Conservation (phyloP, 1,140 invertebrate genomes). For the Antheraea pernyi region DNA sequence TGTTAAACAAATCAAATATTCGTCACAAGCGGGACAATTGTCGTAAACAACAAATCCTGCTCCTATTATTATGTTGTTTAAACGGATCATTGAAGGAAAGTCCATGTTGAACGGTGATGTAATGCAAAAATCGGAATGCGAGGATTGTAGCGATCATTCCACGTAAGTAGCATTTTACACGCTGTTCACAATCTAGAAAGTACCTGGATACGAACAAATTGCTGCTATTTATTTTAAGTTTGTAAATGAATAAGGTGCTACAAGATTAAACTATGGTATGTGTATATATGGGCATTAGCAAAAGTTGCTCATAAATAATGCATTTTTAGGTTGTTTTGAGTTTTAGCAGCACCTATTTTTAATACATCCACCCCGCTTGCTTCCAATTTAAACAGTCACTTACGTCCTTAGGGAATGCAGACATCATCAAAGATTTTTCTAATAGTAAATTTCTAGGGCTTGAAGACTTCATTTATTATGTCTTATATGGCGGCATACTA, state of each 20-base stretch:
- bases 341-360: no score
- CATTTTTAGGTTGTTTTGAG: no score
- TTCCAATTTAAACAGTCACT: no score
- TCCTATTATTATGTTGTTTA: constrained; percentile 79
- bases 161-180: constrained; percentile 54
- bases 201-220: neutral
- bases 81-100: constrained; percentile 80
- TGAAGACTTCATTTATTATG: no score
- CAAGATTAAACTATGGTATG: neutral
- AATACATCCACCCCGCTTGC: no score
- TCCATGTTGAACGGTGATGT: constrained; percentile 73
- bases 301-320: no score
- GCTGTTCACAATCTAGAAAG: neutral
- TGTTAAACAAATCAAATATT: constrained; percentile 72
- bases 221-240: neutral
- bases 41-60: constrained; percentile 75
- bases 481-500: no score
- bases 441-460: no score
- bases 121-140: constrained; percentile 69
- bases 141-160: constrained; percentile 72
- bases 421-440: no score
- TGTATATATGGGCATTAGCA: neutral
- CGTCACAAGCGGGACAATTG: constrained; percentile 69
- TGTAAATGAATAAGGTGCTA: neutral
- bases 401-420: no score